These are phyloP conservation scores for Australoheros facetus DNA, from an alignment of 2,797 vertebrate species.

Conservation along the genomic window DNA sequence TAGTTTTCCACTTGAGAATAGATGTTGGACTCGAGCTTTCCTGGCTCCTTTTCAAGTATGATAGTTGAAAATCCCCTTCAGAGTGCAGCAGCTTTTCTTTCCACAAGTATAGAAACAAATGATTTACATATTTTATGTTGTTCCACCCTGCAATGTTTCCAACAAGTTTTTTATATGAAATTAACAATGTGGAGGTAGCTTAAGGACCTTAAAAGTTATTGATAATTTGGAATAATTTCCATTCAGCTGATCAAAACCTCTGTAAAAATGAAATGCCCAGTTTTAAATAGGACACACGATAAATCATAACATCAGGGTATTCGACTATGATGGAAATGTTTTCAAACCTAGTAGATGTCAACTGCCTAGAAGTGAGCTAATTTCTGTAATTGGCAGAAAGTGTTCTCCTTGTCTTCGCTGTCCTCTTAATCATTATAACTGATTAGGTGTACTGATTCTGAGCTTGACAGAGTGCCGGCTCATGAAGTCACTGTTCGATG, in stretches of 20 bases:
- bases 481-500: slow-evolving; percentile 53
- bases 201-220: neutral
- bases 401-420: neutral
- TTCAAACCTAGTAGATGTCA: neutral
- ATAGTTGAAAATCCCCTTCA: slow-evolving; percentile 48
- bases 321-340: neutral
- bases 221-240: neutral
- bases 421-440: neutral
- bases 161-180: neutral
- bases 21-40: slow-evolving; percentile 39
- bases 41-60: slow-evolving; percentile 65
- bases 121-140: slow-evolving; percentile 33
- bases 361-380: neutral
- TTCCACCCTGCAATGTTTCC: neutral
- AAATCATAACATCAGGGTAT: neutral
- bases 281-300: neutral
- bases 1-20: slow-evolving; percentile 61
- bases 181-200: neutral
- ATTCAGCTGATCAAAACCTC: neutral
- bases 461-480: slow-evolving; percentile 6
- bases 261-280: neutral
- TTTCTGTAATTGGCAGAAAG: slow-evolving; percentile 16
- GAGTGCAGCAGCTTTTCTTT: slow-evolving; percentile 19
- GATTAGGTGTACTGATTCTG: slow-evolving; percentile 26
- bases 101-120: slow-evolving; percentile 29